Evolutionary conservation across 2,888 invertebrate genomes (phyloP).

Genomic region (Phymatocera aterrima): DNA sequence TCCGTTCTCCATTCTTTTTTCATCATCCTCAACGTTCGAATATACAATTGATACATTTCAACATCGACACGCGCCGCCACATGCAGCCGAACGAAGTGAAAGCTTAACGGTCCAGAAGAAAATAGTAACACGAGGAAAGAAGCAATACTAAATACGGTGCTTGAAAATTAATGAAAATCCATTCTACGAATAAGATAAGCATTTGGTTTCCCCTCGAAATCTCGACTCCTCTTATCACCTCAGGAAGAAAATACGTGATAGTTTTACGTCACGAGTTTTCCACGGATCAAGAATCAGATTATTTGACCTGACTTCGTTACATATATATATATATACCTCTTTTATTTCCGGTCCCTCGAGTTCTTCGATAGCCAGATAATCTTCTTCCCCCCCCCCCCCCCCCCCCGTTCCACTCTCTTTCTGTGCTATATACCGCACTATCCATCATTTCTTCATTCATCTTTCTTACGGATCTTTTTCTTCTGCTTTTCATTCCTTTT

Average conservation of each 20-base stretch:
- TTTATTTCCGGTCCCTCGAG: background rate
- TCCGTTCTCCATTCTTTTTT: background rate
- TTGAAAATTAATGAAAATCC: no score
- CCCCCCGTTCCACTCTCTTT: background rate
- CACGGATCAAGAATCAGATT: conserved; percentile 15
- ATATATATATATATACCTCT: background rate
- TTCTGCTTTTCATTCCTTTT: background rate
- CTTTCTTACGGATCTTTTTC: background rate
- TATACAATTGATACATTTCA: no score
- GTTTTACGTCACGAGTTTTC: background rate
- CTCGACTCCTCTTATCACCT: background rate
- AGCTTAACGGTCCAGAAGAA: no score
- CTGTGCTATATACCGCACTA: background rate
- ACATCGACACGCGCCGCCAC: no score
- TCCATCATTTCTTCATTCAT: background rate
- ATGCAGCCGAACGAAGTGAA: no score
- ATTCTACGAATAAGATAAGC: background rate
- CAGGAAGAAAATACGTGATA: background rate
- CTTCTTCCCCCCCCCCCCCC: background rate
- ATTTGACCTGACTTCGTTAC: conserved; percentile 14
- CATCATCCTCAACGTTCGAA: background rate
- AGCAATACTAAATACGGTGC: no score
- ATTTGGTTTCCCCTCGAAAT: background rate
- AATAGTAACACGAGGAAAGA: no score
- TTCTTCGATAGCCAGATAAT: background rate